Conservation (phyloP, 1,140 invertebrate species). For the Drosophila teissieri region DNA sequence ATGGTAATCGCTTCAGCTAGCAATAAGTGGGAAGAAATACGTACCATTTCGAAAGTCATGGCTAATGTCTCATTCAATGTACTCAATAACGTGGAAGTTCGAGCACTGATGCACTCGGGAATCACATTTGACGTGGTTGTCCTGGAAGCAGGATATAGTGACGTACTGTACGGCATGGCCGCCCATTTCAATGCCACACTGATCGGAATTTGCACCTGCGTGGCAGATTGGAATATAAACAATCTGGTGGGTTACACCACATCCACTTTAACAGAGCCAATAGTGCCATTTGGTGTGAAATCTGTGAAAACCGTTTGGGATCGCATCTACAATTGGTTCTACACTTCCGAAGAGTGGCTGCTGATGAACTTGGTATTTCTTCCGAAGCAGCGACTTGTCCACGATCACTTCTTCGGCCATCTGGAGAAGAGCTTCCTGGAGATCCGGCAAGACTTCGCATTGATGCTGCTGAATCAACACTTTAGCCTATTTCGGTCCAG, state of each 20-base stretch:
- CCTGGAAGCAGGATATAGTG: constrained; percentile 42
- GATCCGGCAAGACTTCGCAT: constrained; percentile 46
- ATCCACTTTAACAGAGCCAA: constrained; percentile 32
- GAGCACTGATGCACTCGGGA: constrained; percentile 36
- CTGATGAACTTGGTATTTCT: constrained; percentile 44
- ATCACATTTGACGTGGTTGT: constrained; percentile 53
- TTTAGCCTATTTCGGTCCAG: constrained; percentile 59
- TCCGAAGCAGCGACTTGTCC: constrained; percentile 19
- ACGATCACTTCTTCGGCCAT: constrained; percentile 64
- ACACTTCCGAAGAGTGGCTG: constrained; percentile 63
- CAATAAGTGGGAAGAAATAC: constrained; percentile 29
- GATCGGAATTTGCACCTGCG: constrained; percentile 51
- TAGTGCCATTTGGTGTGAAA: background rate
- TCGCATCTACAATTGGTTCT: constrained; percentile 47
- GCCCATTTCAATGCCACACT: constrained; percentile 55
- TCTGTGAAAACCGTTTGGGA: constrained; percentile 20
- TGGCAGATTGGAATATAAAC: constrained; percentile 58
- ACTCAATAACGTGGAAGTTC: constrained; percentile 37
- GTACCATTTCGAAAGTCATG: constrained; percentile 21
- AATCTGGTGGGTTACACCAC: constrained; percentile 27
- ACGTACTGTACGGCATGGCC: constrained; percentile 49
- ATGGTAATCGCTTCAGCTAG: background rate
- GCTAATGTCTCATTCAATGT: constrained; percentile 40
- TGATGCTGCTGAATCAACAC: constrained; percentile 72
- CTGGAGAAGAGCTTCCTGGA: constrained; percentile 36